Conservation (phyloP, 2,888 invertebrate species). For the Parapristionchus giblindavisi region DNA sequence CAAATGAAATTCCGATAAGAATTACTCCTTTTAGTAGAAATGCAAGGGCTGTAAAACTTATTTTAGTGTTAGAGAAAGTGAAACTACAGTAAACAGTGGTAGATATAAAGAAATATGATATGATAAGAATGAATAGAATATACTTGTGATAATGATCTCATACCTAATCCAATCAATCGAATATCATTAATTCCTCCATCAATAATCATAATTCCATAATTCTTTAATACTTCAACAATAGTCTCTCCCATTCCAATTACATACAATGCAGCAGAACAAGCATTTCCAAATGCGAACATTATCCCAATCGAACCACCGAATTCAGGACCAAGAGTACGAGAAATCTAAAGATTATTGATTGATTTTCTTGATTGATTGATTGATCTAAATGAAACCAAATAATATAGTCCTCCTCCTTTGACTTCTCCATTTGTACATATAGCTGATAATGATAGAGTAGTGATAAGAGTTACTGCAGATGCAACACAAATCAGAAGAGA, state of each 20-base stretch:
- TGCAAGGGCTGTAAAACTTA: slow-evolving; percentile 69
- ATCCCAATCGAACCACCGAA: slow-evolving; percentile 95
- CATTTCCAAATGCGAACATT: slow-evolving; percentile 93
- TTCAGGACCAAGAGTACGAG: slow-evolving; percentile 85
- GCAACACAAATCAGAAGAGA: slow-evolving; percentile 41
- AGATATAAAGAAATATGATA: too few species aligned
- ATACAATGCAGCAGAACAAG: slow-evolving; percentile 82
- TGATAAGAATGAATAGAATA: too few species aligned
- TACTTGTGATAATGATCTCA: too few species aligned
- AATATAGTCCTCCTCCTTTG: slow-evolving; percentile 90
- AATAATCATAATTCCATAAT: slow-evolving; percentile 6
- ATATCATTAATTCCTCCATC: slow-evolving; percentile 35
- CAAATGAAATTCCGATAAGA: slow-evolving; percentile 94
- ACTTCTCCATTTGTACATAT: slow-evolving; percentile 97
- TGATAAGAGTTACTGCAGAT: slow-evolving; percentile 78
- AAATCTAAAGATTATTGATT: slow-evolving; percentile 18
- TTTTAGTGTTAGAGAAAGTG: neutral
- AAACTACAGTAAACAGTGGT: too few species aligned
- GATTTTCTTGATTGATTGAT: neutral
- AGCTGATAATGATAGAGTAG: slow-evolving; percentile 92
- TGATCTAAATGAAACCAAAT: slow-evolving; percentile 78
- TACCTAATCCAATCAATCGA: slow-evolving; percentile 41
- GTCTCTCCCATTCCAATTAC: slow-evolving; percentile 88
- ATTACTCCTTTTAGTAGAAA: slow-evolving; percentile 84
- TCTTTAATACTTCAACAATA: slow-evolving; percentile 31